These are phyloP conservation scores for Neolamprologus fasciatus DNA, from an alignment of 2,113 vertebrate genomes.

Conservation along the genomic window DNA sequence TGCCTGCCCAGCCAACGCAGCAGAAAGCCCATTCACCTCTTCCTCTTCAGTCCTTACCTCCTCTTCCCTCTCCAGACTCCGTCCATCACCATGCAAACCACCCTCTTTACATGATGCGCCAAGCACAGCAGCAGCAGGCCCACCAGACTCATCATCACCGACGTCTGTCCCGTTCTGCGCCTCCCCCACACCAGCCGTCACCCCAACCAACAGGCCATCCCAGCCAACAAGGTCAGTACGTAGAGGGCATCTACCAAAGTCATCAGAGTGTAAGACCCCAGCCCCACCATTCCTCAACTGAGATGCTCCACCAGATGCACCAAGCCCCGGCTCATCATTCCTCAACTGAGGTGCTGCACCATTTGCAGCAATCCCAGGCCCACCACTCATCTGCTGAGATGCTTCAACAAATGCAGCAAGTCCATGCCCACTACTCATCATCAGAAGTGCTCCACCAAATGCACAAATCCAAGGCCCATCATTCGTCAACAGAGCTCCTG, in stretches of 20 bases:
- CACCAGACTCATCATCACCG: conserved; percentile 43
- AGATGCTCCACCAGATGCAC: conserved; percentile 52
- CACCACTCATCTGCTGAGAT: conserved; percentile 51
- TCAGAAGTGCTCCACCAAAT: conserved; percentile 57
- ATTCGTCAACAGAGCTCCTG: conserved; percentile 51
- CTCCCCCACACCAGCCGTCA: conserved; percentile 45
- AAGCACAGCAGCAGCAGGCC: conserved; percentile 47
- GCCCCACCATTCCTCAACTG: conserved; percentile 49
- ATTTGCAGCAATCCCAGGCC: conserved; percentile 42
- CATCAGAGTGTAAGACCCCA: conserved; percentile 41
- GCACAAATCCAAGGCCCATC: conserved; percentile 49
- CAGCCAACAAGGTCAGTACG: conserved; percentile 33
- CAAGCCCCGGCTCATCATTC: conserved; percentile 43
- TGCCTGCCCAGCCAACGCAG: conserved; percentile 65
- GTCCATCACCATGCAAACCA: conserved; percentile 40
- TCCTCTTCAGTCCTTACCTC: conserved; percentile 64
- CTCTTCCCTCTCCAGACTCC: conserved; percentile 60
- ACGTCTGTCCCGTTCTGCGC: conserved; percentile 57
- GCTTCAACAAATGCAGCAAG: conserved; percentile 55
- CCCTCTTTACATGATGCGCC: conserved; percentile 58
- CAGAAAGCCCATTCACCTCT: conserved; percentile 51
- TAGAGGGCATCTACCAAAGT: conserved; percentile 62
- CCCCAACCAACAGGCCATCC: conserved; percentile 23
- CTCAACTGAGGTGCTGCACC: conserved; percentile 51
- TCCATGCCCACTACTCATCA: conserved; percentile 42